Percentiles rank a stretch among this genome's conserved stretches.
Evolutionary conservation across 2,888 invertebrate genomes (phyloP).

Genomic region (Ectemnius lituratus): DNA sequence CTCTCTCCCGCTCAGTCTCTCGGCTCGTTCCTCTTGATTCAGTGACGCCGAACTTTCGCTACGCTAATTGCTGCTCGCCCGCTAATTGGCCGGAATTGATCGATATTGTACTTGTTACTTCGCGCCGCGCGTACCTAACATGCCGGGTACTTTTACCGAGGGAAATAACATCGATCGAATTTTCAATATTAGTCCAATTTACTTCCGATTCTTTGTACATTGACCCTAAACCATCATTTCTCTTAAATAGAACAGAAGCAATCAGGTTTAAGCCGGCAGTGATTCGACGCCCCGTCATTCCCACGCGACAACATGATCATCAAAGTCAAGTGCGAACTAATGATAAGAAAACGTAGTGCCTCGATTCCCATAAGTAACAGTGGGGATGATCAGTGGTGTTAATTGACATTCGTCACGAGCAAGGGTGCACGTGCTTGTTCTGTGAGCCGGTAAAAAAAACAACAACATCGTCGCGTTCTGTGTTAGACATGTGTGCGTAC

Average conservation of each 20-base stretch:
- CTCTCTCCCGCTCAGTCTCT: conserved; percentile 3
- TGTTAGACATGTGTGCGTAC: not conserved
- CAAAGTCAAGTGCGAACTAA: too few relatives aligned
- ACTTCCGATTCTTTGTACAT: too few relatives aligned
- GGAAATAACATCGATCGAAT: too few relatives aligned
- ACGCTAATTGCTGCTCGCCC: conserved; percentile 27
- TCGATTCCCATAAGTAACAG: too few relatives aligned
- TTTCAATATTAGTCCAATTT: too few relatives aligned
- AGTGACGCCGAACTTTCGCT: conserved; percentile 26
- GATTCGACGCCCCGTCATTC: too few relatives aligned
- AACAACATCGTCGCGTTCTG: not conserved
- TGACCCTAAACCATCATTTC: too few relatives aligned
- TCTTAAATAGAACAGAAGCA: too few relatives aligned
- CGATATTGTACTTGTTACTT: conserved; percentile 14
- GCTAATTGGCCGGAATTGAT: conserved; percentile 39
- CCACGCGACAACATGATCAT: too few relatives aligned
- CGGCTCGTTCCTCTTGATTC: conserved; percentile 14
- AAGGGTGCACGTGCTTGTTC: not conserved
- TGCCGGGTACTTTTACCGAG: not conserved
- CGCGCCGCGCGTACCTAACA: not conserved
- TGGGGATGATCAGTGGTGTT: not conserved
- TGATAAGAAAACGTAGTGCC: too few relatives aligned
- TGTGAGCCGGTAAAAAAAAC: not conserved
- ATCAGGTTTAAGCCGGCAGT: too few relatives aligned
- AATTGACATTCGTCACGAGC: not conserved